Percentiles rank a stretch among this genome's conserved stretches.
phyloP scores from a whole-genome alignment of 2,113 vertebrate species.

The Rhinolophus ferrumequinum region DNA sequence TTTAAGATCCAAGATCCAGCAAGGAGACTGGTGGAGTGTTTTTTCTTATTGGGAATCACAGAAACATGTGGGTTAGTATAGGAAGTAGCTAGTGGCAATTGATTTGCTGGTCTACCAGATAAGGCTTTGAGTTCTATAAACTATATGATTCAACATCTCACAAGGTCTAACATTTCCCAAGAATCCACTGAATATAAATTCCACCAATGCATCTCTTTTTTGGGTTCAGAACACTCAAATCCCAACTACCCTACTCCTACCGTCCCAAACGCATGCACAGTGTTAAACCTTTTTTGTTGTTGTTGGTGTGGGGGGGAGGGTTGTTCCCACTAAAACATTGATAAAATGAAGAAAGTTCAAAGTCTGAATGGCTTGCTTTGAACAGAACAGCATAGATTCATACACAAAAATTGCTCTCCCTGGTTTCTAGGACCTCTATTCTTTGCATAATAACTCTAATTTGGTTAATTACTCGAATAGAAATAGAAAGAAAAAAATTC shows the following conservation, averaged over 20 bases:
- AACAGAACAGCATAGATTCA: constrained; percentile 46
- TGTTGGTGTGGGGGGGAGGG: background rate
- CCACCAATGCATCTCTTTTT: background rate
- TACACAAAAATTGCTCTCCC: constrained; percentile 41
- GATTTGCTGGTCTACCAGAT: background rate
- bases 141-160: too few relatives aligned
- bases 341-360: constrained; percentile 19
- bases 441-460: constrained; percentile 75
- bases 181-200: background rate
- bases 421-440: constrained; percentile 61
- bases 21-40: background rate
- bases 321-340: background rate
- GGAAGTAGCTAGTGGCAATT: background rate
- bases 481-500: constrained; percentile 49
- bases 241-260: background rate
- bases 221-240: background rate
- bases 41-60: background rate
- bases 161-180: background rate
- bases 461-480: constrained; percentile 72
- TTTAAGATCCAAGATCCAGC: background rate
- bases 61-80: background rate
- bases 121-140: background rate
- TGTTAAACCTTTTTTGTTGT: background rate
- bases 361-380: constrained; percentile 47
- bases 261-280: background rate